Percentiles rank a stretch among this genome's conserved stretches.
Evolutionary conservation across 2,888 invertebrate species (phyloP).

Genomic region (Yponomeuta malinellus): DNA sequence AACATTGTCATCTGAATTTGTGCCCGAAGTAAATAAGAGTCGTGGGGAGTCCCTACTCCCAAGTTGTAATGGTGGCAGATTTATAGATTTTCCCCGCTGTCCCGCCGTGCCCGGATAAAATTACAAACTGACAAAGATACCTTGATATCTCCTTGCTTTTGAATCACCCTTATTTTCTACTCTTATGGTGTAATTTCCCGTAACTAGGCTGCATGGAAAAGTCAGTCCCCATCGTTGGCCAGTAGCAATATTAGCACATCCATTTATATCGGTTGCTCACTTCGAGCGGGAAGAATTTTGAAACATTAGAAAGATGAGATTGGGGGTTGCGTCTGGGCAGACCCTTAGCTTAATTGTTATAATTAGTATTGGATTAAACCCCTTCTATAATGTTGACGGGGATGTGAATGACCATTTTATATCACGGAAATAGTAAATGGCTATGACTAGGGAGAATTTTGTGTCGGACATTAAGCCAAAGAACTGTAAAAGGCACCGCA

Average conservation of each 20-base stretch:
- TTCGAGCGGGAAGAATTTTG: conserved; percentile 31
- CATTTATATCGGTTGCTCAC: conserved; percentile 56
- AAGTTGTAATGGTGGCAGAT: conserved; percentile 72
- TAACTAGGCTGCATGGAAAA: not conserved
- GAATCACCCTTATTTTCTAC: not conserved
- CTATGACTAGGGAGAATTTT: no score
- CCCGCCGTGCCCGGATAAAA: conserved; percentile 71
- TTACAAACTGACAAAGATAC: conserved; percentile 37
- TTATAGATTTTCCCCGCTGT: conserved; percentile 73
- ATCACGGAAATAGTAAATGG: not conserved
- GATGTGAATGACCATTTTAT: not conserved
- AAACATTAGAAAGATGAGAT: conserved; percentile 10
- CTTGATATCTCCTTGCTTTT: not conserved
- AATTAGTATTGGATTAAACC: conserved; percentile 6
- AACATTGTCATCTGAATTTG: conserved; percentile 77
- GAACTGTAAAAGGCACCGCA: no score
- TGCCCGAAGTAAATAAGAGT: conserved; percentile 75
- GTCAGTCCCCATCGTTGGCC: conserved; percentile 45
- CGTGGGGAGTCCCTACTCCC: conserved; percentile 66
- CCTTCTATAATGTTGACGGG: not conserved
- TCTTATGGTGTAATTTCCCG: not conserved
- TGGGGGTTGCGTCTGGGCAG: conserved; percentile 14
- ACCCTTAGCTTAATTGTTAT: conserved; percentile 1
- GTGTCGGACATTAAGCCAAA: no score
- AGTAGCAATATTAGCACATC: conserved; percentile 68